Percentiles rank a stretch among this genome's conserved stretches.
Evolutionary conservation across 2,888 invertebrate genomes (phyloP).

Genomic region (Campaea margaritaria): DNA sequence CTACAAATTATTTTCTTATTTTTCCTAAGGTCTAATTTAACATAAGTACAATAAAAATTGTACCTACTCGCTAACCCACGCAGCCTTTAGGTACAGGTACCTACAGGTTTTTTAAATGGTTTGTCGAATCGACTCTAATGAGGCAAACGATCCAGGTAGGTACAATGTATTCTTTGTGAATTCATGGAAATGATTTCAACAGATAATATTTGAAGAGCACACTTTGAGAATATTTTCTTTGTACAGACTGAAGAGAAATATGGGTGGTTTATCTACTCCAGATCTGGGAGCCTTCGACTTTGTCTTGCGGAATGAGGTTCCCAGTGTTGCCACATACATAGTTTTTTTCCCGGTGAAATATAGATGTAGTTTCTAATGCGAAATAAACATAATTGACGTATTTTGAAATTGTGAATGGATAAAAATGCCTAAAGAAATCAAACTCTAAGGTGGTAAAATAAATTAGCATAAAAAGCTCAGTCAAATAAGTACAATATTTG

Average conservation of each 20-base stretch:
- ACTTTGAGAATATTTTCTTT: constrained; percentile 29
- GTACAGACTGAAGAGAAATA: constrained; percentile 11
- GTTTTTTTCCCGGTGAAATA: not conserved
- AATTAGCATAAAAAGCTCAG: too few species aligned
- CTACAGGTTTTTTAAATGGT: constrained; percentile 8
- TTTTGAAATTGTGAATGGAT: too few species aligned
- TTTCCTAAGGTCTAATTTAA: too few species aligned
- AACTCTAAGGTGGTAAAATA: too few species aligned
- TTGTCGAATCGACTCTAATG: constrained; percentile 20
- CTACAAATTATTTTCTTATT: too few species aligned
- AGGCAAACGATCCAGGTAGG: constrained; percentile 27
- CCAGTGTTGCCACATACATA: not conserved
- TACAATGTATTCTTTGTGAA: constrained; percentile 31
- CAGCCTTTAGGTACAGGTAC: not conserved
- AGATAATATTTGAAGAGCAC: constrained; percentile 28
- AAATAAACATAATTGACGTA: too few species aligned
- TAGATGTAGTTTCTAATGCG: not conserved
- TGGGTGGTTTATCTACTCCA: constrained; percentile 14
- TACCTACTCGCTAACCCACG: not conserved
- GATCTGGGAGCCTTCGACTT: constrained; percentile 9
- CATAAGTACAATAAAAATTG: too few species aligned
- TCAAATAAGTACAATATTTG: too few species aligned
- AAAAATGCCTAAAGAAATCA: too few species aligned
- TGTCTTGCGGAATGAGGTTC: constrained; percentile 8
- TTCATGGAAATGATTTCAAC: constrained; percentile 30